Percentiles rank a stretch among this genome's conserved stretches.
phyloP scores from a whole-genome alignment of 2,797 vertebrate species.

The Anableps anableps region DNA sequence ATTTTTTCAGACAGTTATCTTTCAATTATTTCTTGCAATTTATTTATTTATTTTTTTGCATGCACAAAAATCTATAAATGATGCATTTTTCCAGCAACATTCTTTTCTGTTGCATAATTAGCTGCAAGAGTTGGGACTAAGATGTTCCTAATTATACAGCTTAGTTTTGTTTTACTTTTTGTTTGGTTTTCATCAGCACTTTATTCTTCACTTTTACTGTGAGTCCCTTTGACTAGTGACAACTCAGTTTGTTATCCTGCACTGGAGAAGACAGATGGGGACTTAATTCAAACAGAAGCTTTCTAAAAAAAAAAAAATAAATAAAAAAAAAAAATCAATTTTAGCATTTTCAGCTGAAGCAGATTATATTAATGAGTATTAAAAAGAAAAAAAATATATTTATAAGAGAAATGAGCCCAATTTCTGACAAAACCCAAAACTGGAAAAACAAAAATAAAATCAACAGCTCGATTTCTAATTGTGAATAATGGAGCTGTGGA shows the following conservation, averaged over 20 bases:
- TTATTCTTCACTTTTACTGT: neutral
- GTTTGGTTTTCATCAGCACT: neutral
- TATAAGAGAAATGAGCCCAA: neutral
- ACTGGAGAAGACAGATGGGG: neutral
- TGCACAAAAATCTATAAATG: neutral
- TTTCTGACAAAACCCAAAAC: neutral
- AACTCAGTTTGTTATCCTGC: neutral
- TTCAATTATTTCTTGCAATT: conserved; percentile 1
- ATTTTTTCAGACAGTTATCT: conserved; percentile 15
- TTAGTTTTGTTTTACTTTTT: neutral
- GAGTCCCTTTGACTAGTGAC: neutral
- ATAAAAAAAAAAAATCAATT: neutral
- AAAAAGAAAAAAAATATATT: neutral
- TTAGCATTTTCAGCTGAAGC: neutral
- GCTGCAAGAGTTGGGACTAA: conserved; percentile 1
- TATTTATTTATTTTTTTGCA: neutral
- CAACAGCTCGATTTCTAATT: neutral
- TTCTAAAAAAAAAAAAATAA: neutral
- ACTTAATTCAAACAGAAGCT: neutral
- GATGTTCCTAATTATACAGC: neutral
- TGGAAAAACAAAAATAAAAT: neutral
- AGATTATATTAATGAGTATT: neutral
- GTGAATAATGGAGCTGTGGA: neutral
- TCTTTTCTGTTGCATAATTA: conserved; percentile 14
- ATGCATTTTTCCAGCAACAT: conserved; percentile 10